A percentile compares a stretch with the other conserved stretches of the same genome.
Conservation (phyloP, 2,797 vertebrate genomes). For the Melanogrammus aeglefinus region DNA sequence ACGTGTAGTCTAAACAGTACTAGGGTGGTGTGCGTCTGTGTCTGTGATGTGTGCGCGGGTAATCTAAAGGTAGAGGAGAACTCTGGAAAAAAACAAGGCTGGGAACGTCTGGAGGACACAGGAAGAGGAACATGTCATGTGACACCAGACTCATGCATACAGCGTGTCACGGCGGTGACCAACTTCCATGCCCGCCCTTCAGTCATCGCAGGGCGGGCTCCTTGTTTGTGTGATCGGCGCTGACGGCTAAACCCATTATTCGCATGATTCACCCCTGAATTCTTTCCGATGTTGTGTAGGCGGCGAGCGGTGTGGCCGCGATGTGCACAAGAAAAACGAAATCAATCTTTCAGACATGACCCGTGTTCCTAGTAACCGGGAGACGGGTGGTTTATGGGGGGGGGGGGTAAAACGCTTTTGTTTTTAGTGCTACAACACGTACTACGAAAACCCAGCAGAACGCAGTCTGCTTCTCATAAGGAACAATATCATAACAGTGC, state of each 20-base stretch:
- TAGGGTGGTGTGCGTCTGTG: background rate
- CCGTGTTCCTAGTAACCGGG: slow-evolving; percentile 42
- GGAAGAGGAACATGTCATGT: slow-evolving; percentile 45
- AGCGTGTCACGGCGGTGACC: slow-evolving; percentile 54
- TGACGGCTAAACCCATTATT: background rate
- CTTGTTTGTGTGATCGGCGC: too few relatives aligned
- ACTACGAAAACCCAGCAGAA: slow-evolving; percentile 45
- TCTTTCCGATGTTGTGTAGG: slow-evolving; percentile 27
- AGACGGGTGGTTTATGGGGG: slow-evolving; percentile 35
- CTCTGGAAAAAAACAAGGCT: slow-evolving; percentile 44
- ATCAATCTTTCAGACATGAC: background rate
- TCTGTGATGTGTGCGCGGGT: background rate
- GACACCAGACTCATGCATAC: slow-evolving; percentile 68
- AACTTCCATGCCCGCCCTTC: background rate
- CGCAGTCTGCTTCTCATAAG: slow-evolving; percentile 36
- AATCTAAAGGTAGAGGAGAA: slow-evolving; percentile 32
- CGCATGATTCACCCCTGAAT: slow-evolving; percentile 13
- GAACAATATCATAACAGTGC: slow-evolving; percentile 41
- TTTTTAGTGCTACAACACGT: slow-evolving; percentile 46
- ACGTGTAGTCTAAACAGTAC: background rate
- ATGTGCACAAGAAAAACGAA: slow-evolving; percentile 16
- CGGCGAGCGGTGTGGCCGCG: too few relatives aligned
- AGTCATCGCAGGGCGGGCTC: background rate
- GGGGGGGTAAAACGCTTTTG: slow-evolving; percentile 10
- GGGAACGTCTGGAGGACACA: slow-evolving; percentile 63